These are phyloP conservation scores for Lycia hirtaria DNA, from an alignment of 2,888 invertebrate genomes.

Conservation along the genomic window DNA sequence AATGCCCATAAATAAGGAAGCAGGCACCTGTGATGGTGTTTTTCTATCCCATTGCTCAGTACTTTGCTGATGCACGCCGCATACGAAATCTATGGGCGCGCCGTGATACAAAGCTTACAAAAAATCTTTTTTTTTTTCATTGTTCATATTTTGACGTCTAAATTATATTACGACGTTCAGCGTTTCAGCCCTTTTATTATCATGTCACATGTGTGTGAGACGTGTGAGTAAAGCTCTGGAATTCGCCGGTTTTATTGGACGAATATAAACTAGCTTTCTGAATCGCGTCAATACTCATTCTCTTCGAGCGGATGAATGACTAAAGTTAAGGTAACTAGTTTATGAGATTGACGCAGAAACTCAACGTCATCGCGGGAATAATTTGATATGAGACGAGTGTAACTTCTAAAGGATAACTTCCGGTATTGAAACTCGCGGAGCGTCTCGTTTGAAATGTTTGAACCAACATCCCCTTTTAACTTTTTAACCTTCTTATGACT, in stretches of 20 bases:
- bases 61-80: slow-evolving; percentile 16
- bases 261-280: slow-evolving; percentile 22
- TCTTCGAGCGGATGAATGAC: slow-evolving; percentile 31
- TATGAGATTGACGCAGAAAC: slow-evolving; percentile 35
- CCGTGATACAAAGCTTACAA: background rate
- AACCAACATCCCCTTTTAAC: slow-evolving; percentile 49
- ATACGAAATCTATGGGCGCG: slow-evolving; percentile 12
- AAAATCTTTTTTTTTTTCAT: background rate
- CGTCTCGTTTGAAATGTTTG: slow-evolving; percentile 54
- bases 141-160: slow-evolving; percentile 4
- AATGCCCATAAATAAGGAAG: slow-evolving; percentile 27
- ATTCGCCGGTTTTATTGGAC: slow-evolving; percentile 16
- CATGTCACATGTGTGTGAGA: slow-evolving; percentile 18
- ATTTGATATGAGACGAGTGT: slow-evolving; percentile 39
- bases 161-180: slow-evolving; percentile 14
- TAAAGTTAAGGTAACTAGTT: slow-evolving; percentile 39
- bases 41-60: slow-evolving; percentile 21
- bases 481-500: slow-evolving; percentile 61
- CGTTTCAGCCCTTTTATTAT: slow-evolving; percentile 12
- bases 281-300: slow-evolving; percentile 34
- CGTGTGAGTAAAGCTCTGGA: slow-evolving; percentile 24
- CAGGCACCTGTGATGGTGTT: slow-evolving; percentile 26
- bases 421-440: slow-evolving; percentile 47
- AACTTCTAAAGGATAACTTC: slow-evolving; percentile 39
- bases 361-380: slow-evolving; percentile 33